Percentiles rank a stretch among this genome's conserved stretches.
Conservation (phyloP, 2,888 invertebrate genomes). For the Caenorhabditis sp. region DNA sequence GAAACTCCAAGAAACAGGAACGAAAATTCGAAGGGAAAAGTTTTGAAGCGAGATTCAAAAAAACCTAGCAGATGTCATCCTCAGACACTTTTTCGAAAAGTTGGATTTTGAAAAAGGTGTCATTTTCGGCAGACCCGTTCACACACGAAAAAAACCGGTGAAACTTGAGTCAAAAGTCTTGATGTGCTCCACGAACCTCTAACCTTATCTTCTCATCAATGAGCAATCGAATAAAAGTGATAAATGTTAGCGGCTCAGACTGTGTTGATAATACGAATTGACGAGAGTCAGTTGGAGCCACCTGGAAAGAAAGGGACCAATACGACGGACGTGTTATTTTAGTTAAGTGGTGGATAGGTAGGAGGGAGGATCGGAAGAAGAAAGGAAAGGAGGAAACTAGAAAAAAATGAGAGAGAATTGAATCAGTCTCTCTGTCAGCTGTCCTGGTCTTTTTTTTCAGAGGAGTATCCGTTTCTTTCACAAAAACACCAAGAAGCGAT, state of each 20-base stretch:
- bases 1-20: constrained; percentile 9
- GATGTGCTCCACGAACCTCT: constrained; percentile 15
- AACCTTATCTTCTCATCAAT: constrained; percentile 27
- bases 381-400: constrained; percentile 9
- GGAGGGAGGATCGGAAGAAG: background rate
- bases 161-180: constrained; percentile 14
- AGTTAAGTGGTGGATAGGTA: constrained; percentile 39
- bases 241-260: constrained; percentile 15
- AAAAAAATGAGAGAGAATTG: constrained; percentile 18
- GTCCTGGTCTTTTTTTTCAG: constrained; percentile 25
- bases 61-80: constrained; percentile 24
- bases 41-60: background rate
- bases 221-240: constrained; percentile 37
- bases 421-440: constrained; percentile 37
- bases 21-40: background rate
- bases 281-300: background rate
- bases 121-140: constrained; percentile 31
- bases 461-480: constrained; percentile 19
- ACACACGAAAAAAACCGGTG: constrained; percentile 19
- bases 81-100: constrained; percentile 28
- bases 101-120: constrained; percentile 40
- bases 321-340: constrained; percentile 44
- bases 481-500: constrained; percentile 14
- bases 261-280: background rate
- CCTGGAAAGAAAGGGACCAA: constrained; percentile 20